Evolutionary conservation across 2,888 invertebrate species (phyloP).

Genomic region (Synergus itoensis): DNA sequence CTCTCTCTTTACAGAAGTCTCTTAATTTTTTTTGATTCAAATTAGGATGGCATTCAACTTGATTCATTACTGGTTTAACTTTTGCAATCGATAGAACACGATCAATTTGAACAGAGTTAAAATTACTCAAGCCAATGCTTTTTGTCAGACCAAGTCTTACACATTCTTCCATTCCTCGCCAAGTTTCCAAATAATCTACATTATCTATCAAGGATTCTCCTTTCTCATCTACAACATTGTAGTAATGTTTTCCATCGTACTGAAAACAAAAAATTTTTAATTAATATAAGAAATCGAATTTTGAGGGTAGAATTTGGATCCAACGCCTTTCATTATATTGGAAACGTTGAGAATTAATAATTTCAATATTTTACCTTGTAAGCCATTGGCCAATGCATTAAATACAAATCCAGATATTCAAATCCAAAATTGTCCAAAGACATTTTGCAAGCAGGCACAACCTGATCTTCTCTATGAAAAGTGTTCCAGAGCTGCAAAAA

Average conservation of each 20-base stretch:
- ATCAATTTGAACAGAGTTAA: slow-evolving; percentile 85
- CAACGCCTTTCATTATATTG: not conserved
- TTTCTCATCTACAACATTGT: slow-evolving; percentile 81
- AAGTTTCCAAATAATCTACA: slow-evolving; percentile 85
- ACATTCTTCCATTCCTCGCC: slow-evolving; percentile 87
- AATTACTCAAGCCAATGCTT: slow-evolving; percentile 90
- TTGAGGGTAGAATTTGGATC: not conserved
- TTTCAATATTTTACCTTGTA: slow-evolving; percentile 74
- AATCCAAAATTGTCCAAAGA: slow-evolving; percentile 78
- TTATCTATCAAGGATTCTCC: slow-evolving; percentile 82
- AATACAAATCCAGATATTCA: slow-evolving; percentile 81
- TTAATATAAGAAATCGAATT: not conserved
- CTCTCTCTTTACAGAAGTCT: slow-evolving; percentile 82
- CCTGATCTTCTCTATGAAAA: slow-evolving; percentile 80
- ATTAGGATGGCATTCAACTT: slow-evolving; percentile 89
- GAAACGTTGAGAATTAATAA: not conserved
- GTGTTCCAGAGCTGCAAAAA: slow-evolving; percentile 82
- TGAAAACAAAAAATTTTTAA: not conserved
- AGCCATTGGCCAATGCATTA: slow-evolving; percentile 82
- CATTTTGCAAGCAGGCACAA: slow-evolving; percentile 78
- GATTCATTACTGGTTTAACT: slow-evolving; percentile 82
- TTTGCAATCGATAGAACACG: slow-evolving; percentile 81
- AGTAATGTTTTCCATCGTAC: slow-evolving; percentile 65
- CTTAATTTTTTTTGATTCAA: slow-evolving; percentile 84
- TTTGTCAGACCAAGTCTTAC: slow-evolving; percentile 82